Evolutionary conservation across 2,797 vertebrate species (phyloP).

Genomic region (Eulemur rubriventer): DNA sequence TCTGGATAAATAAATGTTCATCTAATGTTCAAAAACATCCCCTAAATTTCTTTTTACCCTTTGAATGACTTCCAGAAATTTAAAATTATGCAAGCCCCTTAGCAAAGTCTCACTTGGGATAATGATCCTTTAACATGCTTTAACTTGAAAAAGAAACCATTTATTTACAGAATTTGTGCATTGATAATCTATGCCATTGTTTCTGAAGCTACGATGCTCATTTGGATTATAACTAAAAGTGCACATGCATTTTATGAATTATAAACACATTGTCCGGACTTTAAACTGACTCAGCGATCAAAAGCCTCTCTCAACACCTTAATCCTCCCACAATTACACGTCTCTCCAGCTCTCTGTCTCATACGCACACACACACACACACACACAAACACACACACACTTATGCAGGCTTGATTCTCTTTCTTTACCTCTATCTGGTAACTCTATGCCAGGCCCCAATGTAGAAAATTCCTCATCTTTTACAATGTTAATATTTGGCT

Average conservation of each 20-base stretch:
- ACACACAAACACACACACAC: fast-evolving
- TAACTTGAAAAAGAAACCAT: conserved; percentile 3
- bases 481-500: background rate
- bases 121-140: background rate
- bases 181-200: background rate
- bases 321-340: background rate
- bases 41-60: conserved; percentile 46
- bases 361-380: background rate
- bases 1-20: conserved; percentile 46
- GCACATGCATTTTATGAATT: background rate
- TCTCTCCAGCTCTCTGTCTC: background rate
- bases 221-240: background rate
- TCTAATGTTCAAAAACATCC: background rate
- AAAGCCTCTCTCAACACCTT: background rate
- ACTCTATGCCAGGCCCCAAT: background rate
- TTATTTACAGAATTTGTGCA: background rate
- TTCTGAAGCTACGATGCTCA: background rate
- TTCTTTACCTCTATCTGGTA: background rate
- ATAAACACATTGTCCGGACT: background rate
- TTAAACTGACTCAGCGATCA: background rate
- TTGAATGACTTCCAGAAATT: conserved; percentile 36
- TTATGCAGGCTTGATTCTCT: background rate
- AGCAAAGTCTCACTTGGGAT: background rate
- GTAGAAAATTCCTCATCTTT: background rate
- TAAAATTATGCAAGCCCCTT: conserved; percentile 10